A percentile compares a stretch with the other conserved stretches of the same genome.
These are phyloP conservation scores for Telmatherina bonti DNA, from an alignment of 2,797 vertebrate genomes.

Conservation along the genomic window DNA sequence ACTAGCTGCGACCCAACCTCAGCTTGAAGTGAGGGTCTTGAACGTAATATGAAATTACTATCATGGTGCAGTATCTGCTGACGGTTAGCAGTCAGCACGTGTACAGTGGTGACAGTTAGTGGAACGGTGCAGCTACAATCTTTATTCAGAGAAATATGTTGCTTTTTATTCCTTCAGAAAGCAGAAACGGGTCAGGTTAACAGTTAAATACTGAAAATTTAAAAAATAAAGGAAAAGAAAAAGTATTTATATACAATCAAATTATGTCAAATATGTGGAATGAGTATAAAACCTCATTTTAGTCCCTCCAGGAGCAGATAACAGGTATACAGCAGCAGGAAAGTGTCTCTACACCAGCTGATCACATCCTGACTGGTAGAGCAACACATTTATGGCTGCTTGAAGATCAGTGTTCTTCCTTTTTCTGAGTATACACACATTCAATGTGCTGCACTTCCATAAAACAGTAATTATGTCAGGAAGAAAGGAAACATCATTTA, in stretches of 20 bases:
- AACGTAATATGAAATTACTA: background rate
- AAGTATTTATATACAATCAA: background rate
- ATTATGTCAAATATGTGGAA: background rate
- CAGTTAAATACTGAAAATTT: slow-evolving; percentile 18
- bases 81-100: slow-evolving; percentile 35
- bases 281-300: slow-evolving; percentile 7
- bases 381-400: slow-evolving; percentile 9
- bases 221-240: slow-evolving; percentile 18
- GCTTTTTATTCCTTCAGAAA: slow-evolving; percentile 1
- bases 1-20: slow-evolving; percentile 1
- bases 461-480: slow-evolving; percentile 26
- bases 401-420: slow-evolving; percentile 28
- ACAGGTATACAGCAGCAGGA: slow-evolving; percentile 29
- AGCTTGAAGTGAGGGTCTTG: background rate
- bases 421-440: slow-evolving; percentile 10
- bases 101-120: slow-evolving; percentile 18
- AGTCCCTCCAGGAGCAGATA: slow-evolving; percentile 12
- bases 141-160: background rate
- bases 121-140: slow-evolving; percentile 12
- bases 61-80: slow-evolving; percentile 25
- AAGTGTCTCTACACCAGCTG: slow-evolving; percentile 22
- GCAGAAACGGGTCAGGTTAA: background rate
- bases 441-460: slow-evolving; percentile 9
- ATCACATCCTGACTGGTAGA: slow-evolving; percentile 3
- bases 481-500: slow-evolving; percentile 16